phyloP scores from a whole-genome alignment of 2,888 invertebrate genomes.

The Xanthia togata region DNA sequence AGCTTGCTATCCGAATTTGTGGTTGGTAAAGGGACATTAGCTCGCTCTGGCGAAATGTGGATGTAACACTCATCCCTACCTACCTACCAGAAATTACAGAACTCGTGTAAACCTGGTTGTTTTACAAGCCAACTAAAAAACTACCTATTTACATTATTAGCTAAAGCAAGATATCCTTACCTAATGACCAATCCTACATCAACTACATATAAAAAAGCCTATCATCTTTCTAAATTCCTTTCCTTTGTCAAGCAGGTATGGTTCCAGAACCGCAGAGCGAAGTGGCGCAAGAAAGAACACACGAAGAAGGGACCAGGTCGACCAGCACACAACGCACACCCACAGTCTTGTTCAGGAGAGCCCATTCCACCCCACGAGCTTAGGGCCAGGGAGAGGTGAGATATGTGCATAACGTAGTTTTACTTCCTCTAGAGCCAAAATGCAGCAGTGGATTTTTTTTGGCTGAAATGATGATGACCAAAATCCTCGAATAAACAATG shows the following conservation, averaged over 20 bases:
- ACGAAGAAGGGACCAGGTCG: conserved; percentile 99
- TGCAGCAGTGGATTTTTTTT: background rate
- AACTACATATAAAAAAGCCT: background rate
- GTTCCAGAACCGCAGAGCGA: conserved; percentile 99
- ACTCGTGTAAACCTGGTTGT: background rate
- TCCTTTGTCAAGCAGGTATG: conserved; percentile 94
- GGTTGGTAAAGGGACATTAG: background rate
- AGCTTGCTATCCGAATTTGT: background rate
- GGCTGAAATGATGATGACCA: background rate
- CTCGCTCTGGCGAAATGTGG: background rate
- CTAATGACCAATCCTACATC: background rate
- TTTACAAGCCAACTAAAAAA: background rate
- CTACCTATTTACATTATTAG: background rate
- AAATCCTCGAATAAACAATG: background rate
- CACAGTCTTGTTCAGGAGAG: conserved; percentile 99
- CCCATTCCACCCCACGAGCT: conserved; percentile 98
- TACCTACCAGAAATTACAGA: background rate
- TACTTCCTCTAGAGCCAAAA: background rate
- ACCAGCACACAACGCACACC: conserved; percentile 99
- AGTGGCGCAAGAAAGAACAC: conserved; percentile 99
- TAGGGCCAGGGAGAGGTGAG: conserved; percentile 94
- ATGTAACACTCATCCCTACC: background rate
- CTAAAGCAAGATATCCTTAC: background rate
- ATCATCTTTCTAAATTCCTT: background rate
- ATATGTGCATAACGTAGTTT: conserved; percentile 80